Conservation (phyloP, 1,140 invertebrate species). For the Agrilus planipennis region DNA sequence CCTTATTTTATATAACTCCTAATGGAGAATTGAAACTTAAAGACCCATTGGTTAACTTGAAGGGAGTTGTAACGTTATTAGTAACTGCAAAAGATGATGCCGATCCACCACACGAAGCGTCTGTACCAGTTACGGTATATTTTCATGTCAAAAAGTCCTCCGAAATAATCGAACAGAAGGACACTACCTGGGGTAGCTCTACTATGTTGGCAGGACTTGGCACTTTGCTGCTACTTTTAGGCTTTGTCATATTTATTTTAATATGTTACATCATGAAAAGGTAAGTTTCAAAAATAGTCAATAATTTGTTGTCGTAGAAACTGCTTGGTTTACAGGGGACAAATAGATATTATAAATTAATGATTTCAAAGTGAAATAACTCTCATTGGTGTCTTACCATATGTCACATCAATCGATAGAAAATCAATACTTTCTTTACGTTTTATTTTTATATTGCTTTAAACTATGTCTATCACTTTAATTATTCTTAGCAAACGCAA, state of each 20-base stretch:
- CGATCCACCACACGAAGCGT: conserved; percentile 55
- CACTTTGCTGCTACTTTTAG: conserved; percentile 55
- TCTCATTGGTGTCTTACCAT: too few species aligned
- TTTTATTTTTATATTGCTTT: too few species aligned
- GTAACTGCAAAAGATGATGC: conserved; percentile 70
- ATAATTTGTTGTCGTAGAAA: background rate
- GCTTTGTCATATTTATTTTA: conserved; percentile 58
- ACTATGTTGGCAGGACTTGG: conserved; percentile 57
- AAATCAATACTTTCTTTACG: too few species aligned
- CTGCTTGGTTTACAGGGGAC: too few species aligned
- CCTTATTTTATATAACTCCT: conserved; percentile 25
- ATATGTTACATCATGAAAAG: conserved; percentile 65
- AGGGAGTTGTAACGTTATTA: conserved; percentile 36
- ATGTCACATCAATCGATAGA: too few species aligned
- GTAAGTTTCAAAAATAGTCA: conserved; percentile 38
- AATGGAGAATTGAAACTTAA: conserved; percentile 25
- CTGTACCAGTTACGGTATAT: conserved; percentile 63
- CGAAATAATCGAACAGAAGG: conserved; percentile 37
- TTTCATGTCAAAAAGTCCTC: conserved; percentile 42
- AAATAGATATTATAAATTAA: too few species aligned
- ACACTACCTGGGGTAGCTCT: conserved; percentile 33
- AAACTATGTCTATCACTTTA: too few species aligned
- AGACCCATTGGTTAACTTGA: conserved; percentile 34
- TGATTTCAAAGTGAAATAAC: too few species aligned
- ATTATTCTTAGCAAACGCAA: too few species aligned